phyloP scores from a whole-genome alignment of 1,140 invertebrate genomes.

The Lucilia cuprina region DNA sequence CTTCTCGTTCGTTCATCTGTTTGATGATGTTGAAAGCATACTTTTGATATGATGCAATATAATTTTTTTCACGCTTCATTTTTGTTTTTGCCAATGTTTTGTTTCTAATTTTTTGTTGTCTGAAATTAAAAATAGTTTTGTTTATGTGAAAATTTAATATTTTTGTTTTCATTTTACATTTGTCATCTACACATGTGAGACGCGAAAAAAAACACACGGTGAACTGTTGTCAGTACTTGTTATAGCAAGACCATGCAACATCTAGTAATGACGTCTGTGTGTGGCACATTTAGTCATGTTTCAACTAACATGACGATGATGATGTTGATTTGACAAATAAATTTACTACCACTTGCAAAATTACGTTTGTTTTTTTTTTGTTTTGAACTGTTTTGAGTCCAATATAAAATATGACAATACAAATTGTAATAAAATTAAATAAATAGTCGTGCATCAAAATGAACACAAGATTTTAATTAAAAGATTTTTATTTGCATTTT shows the following conservation, averaged over 20 bases:
- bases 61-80: not conserved
- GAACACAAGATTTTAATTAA: too few species aligned
- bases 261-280: slow-evolving; percentile 8
- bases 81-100: not conserved
- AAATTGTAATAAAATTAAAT: too few species aligned
- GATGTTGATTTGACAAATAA: not conserved
- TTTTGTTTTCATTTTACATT: not conserved
- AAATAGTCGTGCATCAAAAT: too few species aligned
- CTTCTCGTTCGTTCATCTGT: not conserved
- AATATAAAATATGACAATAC: too few species aligned
- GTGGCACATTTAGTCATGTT: slow-evolving; percentile 14
- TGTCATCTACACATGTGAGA: not conserved
- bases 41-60: not conserved
- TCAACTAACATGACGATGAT: not conserved
- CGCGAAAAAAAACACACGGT: not conserved
- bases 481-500: too few species aligned
- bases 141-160: slow-evolving; percentile 7
- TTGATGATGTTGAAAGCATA: not conserved
- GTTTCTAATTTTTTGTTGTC: not conserved
- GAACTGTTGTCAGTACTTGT: not conserved
- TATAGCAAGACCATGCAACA: not conserved
- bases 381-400: too few species aligned
- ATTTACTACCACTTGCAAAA: not conserved
- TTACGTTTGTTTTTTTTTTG: too few species aligned
- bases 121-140: slow-evolving; percentile 16